Conservation (phyloP, 2,113 vertebrate genomes). For the Hirundichthys speculiger region DNA sequence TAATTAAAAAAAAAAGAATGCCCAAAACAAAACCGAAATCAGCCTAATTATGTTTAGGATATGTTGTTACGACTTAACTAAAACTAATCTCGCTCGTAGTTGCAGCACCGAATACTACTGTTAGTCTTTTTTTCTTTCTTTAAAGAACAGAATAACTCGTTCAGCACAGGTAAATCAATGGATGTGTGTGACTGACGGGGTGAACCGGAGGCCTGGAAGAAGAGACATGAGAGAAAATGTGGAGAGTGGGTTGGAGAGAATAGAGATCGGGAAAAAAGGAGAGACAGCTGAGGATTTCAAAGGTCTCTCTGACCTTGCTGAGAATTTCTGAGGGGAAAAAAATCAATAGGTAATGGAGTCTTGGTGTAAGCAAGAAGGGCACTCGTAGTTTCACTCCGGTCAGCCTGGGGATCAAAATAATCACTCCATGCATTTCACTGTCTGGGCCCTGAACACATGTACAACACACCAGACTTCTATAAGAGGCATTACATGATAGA, state of each 20-base stretch:
- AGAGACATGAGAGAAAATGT: conserved; percentile 43
- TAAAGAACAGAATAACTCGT: conserved; percentile 48
- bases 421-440: conserved; percentile 49
- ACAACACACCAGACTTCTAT: conserved; percentile 28
- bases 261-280: conserved; percentile 9
- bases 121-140: not conserved
- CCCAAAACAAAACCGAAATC: too few relatives aligned
- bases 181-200: conserved; percentile 56
- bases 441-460: conserved; percentile 16
- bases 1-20: too few relatives aligned
- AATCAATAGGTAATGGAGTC: conserved; percentile 79
- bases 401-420: conserved; percentile 54
- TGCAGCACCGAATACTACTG: too few relatives aligned
- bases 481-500: conserved; percentile 18
- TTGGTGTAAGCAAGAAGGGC: conserved; percentile 63
- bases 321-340: conserved; percentile 61
- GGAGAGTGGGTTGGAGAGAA: conserved; percentile 13
- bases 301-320: conserved; percentile 70
- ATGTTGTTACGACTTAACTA: too few relatives aligned
- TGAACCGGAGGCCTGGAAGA: conserved; percentile 26
- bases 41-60: too few relatives aligned
- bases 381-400: conserved; percentile 40
- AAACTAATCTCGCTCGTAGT: too few relatives aligned
- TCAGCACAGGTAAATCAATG: conserved; percentile 52
- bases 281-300: conserved; percentile 62